These are phyloP conservation scores for Acleris cristana DNA, from an alignment of 2,888 invertebrate species.

Conservation along the genomic window DNA sequence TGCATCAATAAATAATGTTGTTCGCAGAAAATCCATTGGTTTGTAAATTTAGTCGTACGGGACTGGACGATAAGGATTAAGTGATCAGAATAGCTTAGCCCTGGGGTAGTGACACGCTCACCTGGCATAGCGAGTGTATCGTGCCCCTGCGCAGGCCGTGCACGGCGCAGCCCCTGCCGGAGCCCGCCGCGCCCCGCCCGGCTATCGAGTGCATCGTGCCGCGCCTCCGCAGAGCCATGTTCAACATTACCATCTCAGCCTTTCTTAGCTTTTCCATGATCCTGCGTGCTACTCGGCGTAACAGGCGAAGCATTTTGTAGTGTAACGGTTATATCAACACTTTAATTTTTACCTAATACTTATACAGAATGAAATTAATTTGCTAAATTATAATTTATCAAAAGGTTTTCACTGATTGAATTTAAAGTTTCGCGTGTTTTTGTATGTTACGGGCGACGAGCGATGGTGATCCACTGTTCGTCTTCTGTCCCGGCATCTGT, in stretches of 20 bases:
- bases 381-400: too few relatives aligned
- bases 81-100: too few relatives aligned
- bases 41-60: too few relatives aligned
- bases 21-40: too few relatives aligned
- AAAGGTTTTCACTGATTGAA: too few relatives aligned
- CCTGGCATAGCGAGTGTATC: constrained; percentile 71
- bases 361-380: too few relatives aligned
- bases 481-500: constrained; percentile 1
- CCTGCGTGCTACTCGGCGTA: constrained; percentile 58
- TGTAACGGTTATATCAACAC: not conserved
- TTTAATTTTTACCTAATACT: too few relatives aligned
- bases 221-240: constrained; percentile 58
- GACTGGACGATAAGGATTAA: too few relatives aligned
- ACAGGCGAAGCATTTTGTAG: constrained; percentile 60
- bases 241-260: constrained; percentile 62
- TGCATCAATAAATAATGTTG: too few relatives aligned
- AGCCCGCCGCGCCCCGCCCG: constrained; percentile 41
- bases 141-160: constrained; percentile 56
- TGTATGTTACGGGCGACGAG: not conserved
- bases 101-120: constrained; percentile 48
- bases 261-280: constrained; percentile 62
- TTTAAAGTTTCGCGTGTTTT: too few relatives aligned
- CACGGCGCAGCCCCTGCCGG: constrained; percentile 53
- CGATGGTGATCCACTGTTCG: not conserved
- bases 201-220: constrained; percentile 65